Evolutionary conservation across 2,113 vertebrate genomes (phyloP), one percentile per base, ranked within the genome.

Genomic region (Mastomys coucha): DNA sequence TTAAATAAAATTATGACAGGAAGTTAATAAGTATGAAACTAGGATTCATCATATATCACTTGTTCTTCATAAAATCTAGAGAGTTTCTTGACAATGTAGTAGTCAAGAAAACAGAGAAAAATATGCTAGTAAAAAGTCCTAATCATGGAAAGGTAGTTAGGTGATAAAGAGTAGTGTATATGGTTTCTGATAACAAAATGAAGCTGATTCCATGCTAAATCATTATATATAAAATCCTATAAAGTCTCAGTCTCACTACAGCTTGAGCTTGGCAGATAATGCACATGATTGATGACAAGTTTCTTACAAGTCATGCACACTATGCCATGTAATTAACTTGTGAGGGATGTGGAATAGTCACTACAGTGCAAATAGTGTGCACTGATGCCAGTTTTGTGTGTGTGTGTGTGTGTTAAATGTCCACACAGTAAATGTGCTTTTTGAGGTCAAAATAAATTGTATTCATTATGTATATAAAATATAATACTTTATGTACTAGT

Each of bases 81-180:
- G 9, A 65, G 31, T 86, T 10, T 77, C 91, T 81, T 86, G 20
- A 65, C 9, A 76, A 70, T 91, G 51, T 10, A 86, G 20, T 56
- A 87, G 36, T 19, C 65, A 95, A 93, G 19, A 94, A 93, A 94
- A 76, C 60, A 42, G 42, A 93, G 24, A 82, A 45, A 86, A 93
- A 4, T 11, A 42, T 91, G 67, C 42, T 51, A 67, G 45, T 78
- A 77, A 88, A 60, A 89, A 86, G 63, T 91, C 31, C 22, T 69
- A n/a, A 70, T 78, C 65, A 36, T 60, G 75, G 67, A 88, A 31
- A 78, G 63, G 22, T 45, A 91, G 51, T 58, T 75, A 82, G 36
- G 39, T 73, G 51, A n/a, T 39, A 72, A 17, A 86, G 67, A 33
- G 17, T 73, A 73, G 51, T 88, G 22, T 80, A 36, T 60, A 11